Evolutionary conservation across 1,140 invertebrate genomes (phyloP), one percentile per base, ranked within the genome.

Genomic region (Musca domestica): DNA sequence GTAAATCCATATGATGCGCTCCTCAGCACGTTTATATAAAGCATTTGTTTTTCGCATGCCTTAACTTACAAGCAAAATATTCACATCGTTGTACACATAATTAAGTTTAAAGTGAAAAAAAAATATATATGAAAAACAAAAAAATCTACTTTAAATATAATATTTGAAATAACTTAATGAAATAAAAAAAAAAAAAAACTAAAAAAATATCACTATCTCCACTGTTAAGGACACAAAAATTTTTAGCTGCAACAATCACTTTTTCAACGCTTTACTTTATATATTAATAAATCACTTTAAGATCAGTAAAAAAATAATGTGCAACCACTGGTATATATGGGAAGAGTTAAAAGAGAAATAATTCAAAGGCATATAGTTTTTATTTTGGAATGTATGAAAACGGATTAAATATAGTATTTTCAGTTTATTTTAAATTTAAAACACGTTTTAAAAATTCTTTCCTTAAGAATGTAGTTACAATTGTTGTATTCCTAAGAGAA

Each of bases 191-290:
- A n/a, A 49, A 19, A 27, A 65, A 47, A 66, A 1, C 22, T 47
- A 41, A 3, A 64, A 19, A 64, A 41, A 64, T 64, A 64, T 48
- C 34, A 41, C 34, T 41, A 41, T 2, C 34, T 41, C 6, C 34
- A 41, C 10, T 41, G 34, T 41, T 41, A 41, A 41, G 34, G 10
- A 41, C 34, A 64, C 7, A 66, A 17, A 66, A 52, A 46, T 46
- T 52, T 67, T 67, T 67, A 67, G 66, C 66, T 58, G 66, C 66
- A 67, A 67, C 66, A 67, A 67, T 67, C 66, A 67, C 56, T 61
- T 49, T 41, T 58, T 67, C 30, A 67, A 67, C 52, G 66, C 66
- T 67, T n/a, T 67, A 67, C 30, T 58, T 61, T 67, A 67, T 22
- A 65, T 65, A 49, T 61, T 19, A 30, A 46, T 23, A 34, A 64